Base-by-base conservation (phyloP, 2,113 vertebrate species). In the Pedionomus torquatus region DNA sequence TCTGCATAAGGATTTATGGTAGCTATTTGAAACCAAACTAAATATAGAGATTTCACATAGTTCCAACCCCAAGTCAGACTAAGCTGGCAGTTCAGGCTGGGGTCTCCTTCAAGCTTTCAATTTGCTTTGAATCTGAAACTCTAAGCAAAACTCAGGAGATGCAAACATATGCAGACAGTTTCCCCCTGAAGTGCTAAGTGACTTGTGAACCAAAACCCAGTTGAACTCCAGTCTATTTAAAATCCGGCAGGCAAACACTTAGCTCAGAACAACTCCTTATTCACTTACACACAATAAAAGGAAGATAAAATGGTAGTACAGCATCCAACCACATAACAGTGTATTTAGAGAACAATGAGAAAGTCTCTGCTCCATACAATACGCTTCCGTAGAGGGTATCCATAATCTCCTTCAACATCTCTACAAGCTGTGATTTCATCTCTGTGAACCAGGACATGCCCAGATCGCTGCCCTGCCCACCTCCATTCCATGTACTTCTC, bases 11-110 rank as follows among this genome's bases (percentile, higher is more conserved):
- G 65, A 82, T 78, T 95, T 91, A 79, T 74, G 74, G 72, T 13
- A 95, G 91, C 61, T 94, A 89, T 91, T 96, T 93, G 95, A 95
- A 92, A 93, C 80, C 81, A 89, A 82, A 72, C 86, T 97, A 97
- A 92, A 93, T 94, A 96, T 77, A 95, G 89, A 87, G 54, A 51
- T 76, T 92, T 97, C 75, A 21, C 72, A 69, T 82, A 79, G 80
- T 58, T 97, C 74, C 80, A 95, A 78, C 33, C 61, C 60, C 89
- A 87, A 95, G 46, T 65, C 70, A 87, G 95, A 72, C 80, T 48
- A 21, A 41, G 65, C 49, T 91, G 81, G 77, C 72, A 93, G 89
- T 84, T 94, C 77, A 84, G 41, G 70, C 86, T 69, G 81, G 70
- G 48, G 76, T 96, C 74, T 93, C 69, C 82, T 95, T 69, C 83